These are phyloP conservation scores for Apeltes quadracus DNA, from an alignment of 2,113 vertebrate genomes.

Conservation along the genomic window DNA sequence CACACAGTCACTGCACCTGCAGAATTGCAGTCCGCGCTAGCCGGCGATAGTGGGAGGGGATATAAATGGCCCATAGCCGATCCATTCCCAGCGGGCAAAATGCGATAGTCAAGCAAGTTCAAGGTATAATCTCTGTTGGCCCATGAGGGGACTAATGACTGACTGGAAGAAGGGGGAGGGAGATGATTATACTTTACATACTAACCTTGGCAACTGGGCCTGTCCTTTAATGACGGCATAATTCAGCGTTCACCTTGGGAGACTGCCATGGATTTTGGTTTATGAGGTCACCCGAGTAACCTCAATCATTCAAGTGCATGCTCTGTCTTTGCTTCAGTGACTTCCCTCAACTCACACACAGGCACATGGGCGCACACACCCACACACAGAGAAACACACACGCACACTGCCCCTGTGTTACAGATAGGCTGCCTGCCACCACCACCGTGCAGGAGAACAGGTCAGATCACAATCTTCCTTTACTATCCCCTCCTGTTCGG, in stretches of 20 bases:
- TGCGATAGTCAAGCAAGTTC: slow-evolving; percentile 76
- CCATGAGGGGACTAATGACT: slow-evolving; percentile 81
- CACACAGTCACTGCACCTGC: slow-evolving; percentile 60
- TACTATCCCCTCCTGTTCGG: slow-evolving; percentile 44
- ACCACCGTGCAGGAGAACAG: slow-evolving; percentile 45
- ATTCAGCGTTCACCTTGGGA: slow-evolving; percentile 86
- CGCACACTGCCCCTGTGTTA: slow-evolving; percentile 46
- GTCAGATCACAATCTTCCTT: slow-evolving; percentile 65
- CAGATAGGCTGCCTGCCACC: slow-evolving; percentile 49
- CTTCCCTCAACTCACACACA: slow-evolving; percentile 65
- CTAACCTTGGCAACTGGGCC: slow-evolving; percentile 84
- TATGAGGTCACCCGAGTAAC: slow-evolving; percentile 84
- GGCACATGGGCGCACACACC: slow-evolving; percentile 32
- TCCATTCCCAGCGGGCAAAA: slow-evolving; percentile 70
- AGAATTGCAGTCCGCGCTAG: slow-evolving; percentile 48
- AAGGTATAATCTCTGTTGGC: slow-evolving; percentile 81
- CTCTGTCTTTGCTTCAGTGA: slow-evolving; percentile 80
- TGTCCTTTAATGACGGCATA: slow-evolving; percentile 87
- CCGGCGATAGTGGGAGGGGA: slow-evolving; percentile 59
- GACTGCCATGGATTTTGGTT: slow-evolving; percentile 84
- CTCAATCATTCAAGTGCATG: slow-evolving; percentile 85
- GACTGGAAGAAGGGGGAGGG: slow-evolving; percentile 76
- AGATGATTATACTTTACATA: slow-evolving; percentile 86
- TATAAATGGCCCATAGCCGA: slow-evolving; percentile 76
- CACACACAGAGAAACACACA: not conserved